Evolutionary conservation across 1,140 invertebrate genomes (phyloP).

Genomic region (Mizuhopecten yessoensis): DNA sequence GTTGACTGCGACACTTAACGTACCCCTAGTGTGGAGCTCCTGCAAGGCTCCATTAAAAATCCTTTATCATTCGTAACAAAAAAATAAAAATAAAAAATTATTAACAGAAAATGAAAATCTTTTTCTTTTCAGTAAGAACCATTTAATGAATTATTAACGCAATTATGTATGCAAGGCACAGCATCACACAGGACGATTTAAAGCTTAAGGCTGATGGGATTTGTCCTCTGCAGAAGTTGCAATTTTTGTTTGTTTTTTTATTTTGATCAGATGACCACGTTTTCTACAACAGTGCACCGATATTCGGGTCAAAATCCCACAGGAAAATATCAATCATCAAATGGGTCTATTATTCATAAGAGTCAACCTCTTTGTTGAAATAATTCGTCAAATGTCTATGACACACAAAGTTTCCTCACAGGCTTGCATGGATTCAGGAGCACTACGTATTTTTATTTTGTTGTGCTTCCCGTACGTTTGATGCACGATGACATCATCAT

Average conservation of each 20-base stretch:
- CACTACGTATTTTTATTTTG: background rate
- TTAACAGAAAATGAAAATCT: conserved; percentile 21
- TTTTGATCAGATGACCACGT: background rate
- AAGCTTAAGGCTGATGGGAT: background rate
- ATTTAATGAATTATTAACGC: background rate
- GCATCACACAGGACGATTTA: background rate
- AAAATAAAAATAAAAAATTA: background rate
- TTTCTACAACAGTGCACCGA: background rate
- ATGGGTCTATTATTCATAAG: conserved; percentile 25
- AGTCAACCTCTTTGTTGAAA: no score
- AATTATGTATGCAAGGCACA: conserved; percentile 6
- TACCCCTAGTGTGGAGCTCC: background rate
- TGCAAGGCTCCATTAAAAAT: background rate
- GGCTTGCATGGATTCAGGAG: background rate
- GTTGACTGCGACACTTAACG: background rate
- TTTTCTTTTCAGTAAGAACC: background rate
- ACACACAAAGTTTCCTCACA: background rate
- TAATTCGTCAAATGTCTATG: background rate
- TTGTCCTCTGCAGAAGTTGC: background rate
- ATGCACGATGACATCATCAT: background rate
- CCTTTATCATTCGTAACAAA: background rate
- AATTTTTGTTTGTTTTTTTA: background rate
- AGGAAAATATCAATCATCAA: background rate
- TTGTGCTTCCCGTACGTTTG: background rate
- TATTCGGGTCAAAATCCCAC: background rate